Base-by-base conservation (phyloP, 2,888 invertebrate species). In the Hypomecis atomaria region DNA sequence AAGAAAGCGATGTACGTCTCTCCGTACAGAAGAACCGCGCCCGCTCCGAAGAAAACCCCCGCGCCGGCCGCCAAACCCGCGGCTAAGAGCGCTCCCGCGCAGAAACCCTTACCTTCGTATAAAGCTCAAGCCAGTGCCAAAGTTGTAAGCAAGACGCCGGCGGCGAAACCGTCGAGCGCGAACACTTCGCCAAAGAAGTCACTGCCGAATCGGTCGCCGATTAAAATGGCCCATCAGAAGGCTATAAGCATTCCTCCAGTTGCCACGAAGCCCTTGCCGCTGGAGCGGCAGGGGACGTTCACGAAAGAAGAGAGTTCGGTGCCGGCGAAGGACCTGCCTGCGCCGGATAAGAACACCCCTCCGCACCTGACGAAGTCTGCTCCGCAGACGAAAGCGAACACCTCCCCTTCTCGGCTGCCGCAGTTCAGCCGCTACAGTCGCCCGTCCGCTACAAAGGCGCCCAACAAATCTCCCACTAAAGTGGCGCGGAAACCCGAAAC, bases 261-360 rank as follows among this genome's bases (percentile, higher is more conserved):
- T 23, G 80, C 85, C 7, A 75, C 82, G 6, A 92, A 89, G 71
- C 92, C 94, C 0, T 81, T 93, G 58, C 94, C 94, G 0, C 83
- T 96, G 42, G 96, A 96, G 71, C 94, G 98, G 37, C 98, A 98
- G 85, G 97, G 97, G 10, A 98, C 98, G 0, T 98, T 98, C 82
- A 97, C 97, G 0, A 98, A 98, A 87, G 98, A 98, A 75, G 97
- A 97, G 44, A 90, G 91, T 70, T 83, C 86, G 0, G 85, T 91
- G 0, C 87, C 89, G 0, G 77, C 91, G 0, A 84, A 85, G 73
- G 85, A 89, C 62, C 75, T 89, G 49, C 89, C 87, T 0, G 83
- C 84, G 40, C 86, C 89, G 1, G 88, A 86, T 40, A 89, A 78
- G 70, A 85, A 81, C 70, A 71, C 77, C 0, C 63, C 76, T 36